Evolutionary conservation across 2,113 vertebrate species (phyloP).

Genomic region (Halichoerus grypus): DNA sequence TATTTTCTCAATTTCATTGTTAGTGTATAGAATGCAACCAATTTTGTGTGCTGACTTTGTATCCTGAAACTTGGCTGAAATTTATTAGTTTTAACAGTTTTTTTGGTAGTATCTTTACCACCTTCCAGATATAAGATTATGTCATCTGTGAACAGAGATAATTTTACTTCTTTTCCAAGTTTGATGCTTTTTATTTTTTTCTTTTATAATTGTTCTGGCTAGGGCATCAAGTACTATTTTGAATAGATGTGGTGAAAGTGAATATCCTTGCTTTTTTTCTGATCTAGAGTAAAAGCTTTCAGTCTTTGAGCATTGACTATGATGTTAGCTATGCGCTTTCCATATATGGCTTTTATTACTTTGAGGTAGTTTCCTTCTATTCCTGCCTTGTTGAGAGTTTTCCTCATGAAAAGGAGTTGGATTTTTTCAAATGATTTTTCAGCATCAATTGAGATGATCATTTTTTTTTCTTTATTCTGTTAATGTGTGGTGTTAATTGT

Average conservation of each 20-base stretch:
- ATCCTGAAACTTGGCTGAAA: not conserved
- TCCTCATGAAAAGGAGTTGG: not conserved
- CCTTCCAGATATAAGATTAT: not conserved
- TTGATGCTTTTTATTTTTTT: not conserved
- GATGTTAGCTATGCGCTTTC: not conserved
- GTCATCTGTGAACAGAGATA: not conserved
- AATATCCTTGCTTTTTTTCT: not conserved
- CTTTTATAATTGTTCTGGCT: not conserved
- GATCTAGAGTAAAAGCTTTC: not conserved
- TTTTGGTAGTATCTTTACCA: not conserved
- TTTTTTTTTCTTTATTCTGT: not conserved
- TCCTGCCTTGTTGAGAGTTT: not conserved
- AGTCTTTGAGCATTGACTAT: not conserved
- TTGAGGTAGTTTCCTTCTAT: not conserved
- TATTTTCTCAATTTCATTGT: not conserved
- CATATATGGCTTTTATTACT: not conserved
- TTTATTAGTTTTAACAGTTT: not conserved
- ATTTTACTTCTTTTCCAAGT: not conserved
- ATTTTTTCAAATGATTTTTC: not conserved
- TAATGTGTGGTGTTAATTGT: not conserved
- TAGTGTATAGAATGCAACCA: not conserved
- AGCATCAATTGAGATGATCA: not conserved
- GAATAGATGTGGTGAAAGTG: not conserved
- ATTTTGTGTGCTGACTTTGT: not conserved
- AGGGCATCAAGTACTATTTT: not conserved